phyloP scores from a whole-genome alignment of 2,797 vertebrate genomes.

The Cichlasoma orientale region DNA sequence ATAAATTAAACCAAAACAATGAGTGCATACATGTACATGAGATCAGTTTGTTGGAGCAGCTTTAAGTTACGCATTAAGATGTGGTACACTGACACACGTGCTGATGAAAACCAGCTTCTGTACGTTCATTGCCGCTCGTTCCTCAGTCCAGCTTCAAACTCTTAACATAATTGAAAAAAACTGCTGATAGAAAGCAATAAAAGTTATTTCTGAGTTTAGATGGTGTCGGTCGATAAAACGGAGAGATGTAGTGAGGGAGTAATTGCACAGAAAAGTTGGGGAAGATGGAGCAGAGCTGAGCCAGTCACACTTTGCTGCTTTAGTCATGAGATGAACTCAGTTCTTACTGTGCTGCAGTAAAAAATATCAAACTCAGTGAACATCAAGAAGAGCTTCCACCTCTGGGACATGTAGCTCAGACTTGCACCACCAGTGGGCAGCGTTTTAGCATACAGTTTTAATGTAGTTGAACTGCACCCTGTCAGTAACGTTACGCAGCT shows the following conservation, averaged over 20 bases:
- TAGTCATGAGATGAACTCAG: not conserved
- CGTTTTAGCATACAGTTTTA: too few species aligned
- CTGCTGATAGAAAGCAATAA: not conserved
- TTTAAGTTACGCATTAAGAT: not conserved
- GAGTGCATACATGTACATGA: not conserved
- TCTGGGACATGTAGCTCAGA: not conserved
- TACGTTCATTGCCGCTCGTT: not conserved
- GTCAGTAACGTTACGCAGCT: too few species aligned
- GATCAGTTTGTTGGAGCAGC: not conserved
- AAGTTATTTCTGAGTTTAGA: not conserved
- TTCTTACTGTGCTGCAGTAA: not conserved
- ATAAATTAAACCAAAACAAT: not conserved
- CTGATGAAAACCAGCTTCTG: not conserved
- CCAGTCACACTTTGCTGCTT: not conserved
- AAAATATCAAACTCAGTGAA: not conserved
- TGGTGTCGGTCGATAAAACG: not conserved
- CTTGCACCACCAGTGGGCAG: not conserved
- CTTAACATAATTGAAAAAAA: not conserved
- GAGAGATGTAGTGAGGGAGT: not conserved
- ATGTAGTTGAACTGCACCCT: too few species aligned
- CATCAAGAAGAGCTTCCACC: not conserved
- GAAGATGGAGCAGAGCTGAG: not conserved
- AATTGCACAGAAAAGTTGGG: not conserved
- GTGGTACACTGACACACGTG: not conserved
- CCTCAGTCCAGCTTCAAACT: not conserved